Evolutionary conservation across 1,140 invertebrate genomes (phyloP), one percentile per base, ranked within the genome.

Genomic region (Danaus plexippus): DNA sequence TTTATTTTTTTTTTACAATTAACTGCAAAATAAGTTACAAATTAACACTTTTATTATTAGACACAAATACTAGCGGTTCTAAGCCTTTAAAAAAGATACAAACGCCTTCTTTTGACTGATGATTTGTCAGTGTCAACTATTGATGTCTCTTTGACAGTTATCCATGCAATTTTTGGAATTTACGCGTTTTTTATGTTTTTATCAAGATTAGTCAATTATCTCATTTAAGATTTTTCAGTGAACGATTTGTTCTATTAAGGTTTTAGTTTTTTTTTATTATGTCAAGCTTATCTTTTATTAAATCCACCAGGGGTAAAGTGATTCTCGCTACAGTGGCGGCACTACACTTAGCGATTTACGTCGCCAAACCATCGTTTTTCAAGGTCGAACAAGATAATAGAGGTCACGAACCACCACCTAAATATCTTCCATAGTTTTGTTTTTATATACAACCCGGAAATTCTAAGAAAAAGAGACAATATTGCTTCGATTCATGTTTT

Each of bases 301-400:
- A 75, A 54, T 86, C 81, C 7, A 79, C 77, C 6, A 86, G 75
- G 55, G 80, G 77, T 47, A 86, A 79, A 73, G 69, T 83, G 49
- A 79, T 86, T 48, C 61, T 87, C 5, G 81, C 67, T 6, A 87
- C 83, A 9, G 76, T 85, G 10, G 71, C 67, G 43, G 67, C 73
- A 9, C 61, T 87, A 49, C 83, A 87, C 69, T 47, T 80, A 9
- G 72, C 79, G 10, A 80, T 85, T 54, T 83, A 80, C 57, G 71
- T 84, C 15, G 77, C 79, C 0, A 84, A 81, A 69, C 83, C 83
- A 52, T 85, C 81, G 42, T 75, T 78, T 74, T 86, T 86, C 61
- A 83, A 78, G 66, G 57, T 59, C 52, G 69, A 74, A 43, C 58
- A 59, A 45, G 62, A 64, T 18, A 70, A 66, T 59, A 75, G 71